Evolutionary conservation across 1,140 invertebrate genomes (phyloP), one percentile per base, ranked within the genome.

Genomic region (Aphelenchoides avenae): DNA sequence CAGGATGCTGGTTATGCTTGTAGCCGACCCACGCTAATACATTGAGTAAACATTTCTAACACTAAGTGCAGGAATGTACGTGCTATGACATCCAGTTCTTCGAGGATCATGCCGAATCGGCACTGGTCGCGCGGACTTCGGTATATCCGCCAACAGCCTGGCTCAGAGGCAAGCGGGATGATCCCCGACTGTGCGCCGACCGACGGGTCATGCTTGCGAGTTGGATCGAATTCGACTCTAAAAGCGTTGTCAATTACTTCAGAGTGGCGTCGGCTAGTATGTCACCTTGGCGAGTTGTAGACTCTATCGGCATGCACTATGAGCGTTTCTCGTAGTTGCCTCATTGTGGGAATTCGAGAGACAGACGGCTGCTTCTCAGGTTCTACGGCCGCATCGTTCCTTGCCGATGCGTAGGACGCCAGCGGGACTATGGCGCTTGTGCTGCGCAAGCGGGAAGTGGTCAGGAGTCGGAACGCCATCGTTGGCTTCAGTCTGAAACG

Each of bases 1-100:
- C 29, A 40, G 44, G 3, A 6, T 6, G 24, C 26, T 47, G 44
- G 44, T 47, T 47, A 36, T 47, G 44, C 26, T 47, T 47, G 29
- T 47, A 47, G 3, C 44, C 44, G 9, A 47, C 3, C 20, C 29
- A 47, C 18, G 44, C 44, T 47, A 11, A n/a, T n/a, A n/a, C n/a
- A n/a, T n/a, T n/a, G n/a, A n/a, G n/a, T n/a, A n/a, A n/a, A n/a
- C n/a, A n/a, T n/a, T n/a, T n/a, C n/a, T n/a, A 47, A 47, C 11
- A 44, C n/a, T 18, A 44, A 47, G n/a, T n/a, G n/a, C n/a, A n/a
- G n/a, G n/a, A 47, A 3, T 11, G 6, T 47, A 47, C 44, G 26
- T 4, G 44, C 44, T 20, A 47, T 20, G 15, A 47, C 41, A 27
- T 47, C 44, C 20, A 47, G 9, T 36, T 47, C 18, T 36, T 47